These are phyloP conservation scores for Penaeus indicus DNA, from an alignment of 1,140 invertebrate species.

Conservation along the genomic window DNA sequence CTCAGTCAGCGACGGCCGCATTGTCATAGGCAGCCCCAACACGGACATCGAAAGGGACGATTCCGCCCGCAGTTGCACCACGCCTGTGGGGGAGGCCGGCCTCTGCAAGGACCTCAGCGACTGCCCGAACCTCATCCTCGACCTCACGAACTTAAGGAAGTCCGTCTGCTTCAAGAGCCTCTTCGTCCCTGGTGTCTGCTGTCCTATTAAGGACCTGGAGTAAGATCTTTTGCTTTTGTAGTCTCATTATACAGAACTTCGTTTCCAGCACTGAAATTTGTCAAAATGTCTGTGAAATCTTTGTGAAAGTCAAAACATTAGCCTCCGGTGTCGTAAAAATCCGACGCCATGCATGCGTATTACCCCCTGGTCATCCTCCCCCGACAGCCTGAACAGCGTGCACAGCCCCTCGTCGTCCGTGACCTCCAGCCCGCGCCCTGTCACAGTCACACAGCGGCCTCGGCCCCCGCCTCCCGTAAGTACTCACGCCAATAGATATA, in stretches of 20 bases:
- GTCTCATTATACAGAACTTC: background rate
- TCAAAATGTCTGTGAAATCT: too few relatives aligned
- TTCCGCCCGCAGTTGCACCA: slow-evolving; percentile 77
- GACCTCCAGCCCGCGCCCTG: background rate
- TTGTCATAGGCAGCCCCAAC: slow-evolving; percentile 67
- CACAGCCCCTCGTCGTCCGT: background rate
- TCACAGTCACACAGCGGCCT: too few relatives aligned
- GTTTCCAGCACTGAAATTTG: too few relatives aligned
- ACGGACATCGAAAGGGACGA: slow-evolving; percentile 56
- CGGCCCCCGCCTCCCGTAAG: background rate
- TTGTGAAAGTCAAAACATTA: too few relatives aligned
- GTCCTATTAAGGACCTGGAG: slow-evolving; percentile 75
- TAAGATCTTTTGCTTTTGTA: slow-evolving; percentile 47
- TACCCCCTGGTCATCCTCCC: too few relatives aligned
- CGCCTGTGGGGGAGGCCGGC: slow-evolving; percentile 83
- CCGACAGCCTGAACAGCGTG: background rate
- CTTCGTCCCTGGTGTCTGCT: slow-evolving; percentile 92
- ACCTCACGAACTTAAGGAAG: slow-evolving; percentile 84
- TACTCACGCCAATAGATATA: background rate
- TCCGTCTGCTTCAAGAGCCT: slow-evolving; percentile 92
- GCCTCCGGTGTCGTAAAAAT: too few relatives aligned
- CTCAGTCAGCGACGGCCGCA: slow-evolving; percentile 68
- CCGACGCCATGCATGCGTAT: too few relatives aligned
- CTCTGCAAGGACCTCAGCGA: slow-evolving; percentile 89
- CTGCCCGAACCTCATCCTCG: slow-evolving; percentile 87